Conservation (phyloP, 1,140 invertebrate species). For the Phymorhynchus buccinoides region DNA sequence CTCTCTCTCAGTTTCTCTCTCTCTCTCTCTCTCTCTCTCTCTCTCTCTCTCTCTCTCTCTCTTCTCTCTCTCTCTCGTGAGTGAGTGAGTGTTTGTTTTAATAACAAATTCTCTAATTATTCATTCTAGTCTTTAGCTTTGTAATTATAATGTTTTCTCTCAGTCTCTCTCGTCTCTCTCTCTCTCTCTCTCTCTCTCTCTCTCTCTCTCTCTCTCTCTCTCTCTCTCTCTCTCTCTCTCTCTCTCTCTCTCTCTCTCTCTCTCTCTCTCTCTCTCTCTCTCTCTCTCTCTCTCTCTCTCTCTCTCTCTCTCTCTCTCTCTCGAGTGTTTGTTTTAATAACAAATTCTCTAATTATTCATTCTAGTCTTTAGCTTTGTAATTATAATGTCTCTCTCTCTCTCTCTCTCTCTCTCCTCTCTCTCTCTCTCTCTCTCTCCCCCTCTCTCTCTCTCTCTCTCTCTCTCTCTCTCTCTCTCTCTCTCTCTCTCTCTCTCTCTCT, state of each 20-base stretch:
- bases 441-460: conserved; percentile 19
- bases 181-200: conserved; percentile 43
- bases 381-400: not conserved
- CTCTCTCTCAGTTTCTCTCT: conserved; percentile 40
- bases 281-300: no score
- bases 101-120: no score
- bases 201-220: conserved; percentile 26
- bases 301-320: conserved; percentile 1
- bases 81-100: no score
- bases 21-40: conserved; percentile 31
- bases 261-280: not conserved
- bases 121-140: no score
- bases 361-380: not conserved
- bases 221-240: conserved; percentile 31
- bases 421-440: not conserved
- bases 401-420: not conserved
- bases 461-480: conserved; percentile 34
- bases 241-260: no score
- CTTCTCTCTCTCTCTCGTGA: no score
- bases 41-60: conserved; percentile 36
- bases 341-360: not conserved
- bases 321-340: no score
- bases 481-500: conserved; percentile 30
- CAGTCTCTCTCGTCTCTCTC: no score
- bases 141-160: no score